Percentiles rank a stretch among this genome's conserved stretches.
Conservation (phyloP, 2,888 invertebrate genomes). For the Frankliniella fusca region DNA sequence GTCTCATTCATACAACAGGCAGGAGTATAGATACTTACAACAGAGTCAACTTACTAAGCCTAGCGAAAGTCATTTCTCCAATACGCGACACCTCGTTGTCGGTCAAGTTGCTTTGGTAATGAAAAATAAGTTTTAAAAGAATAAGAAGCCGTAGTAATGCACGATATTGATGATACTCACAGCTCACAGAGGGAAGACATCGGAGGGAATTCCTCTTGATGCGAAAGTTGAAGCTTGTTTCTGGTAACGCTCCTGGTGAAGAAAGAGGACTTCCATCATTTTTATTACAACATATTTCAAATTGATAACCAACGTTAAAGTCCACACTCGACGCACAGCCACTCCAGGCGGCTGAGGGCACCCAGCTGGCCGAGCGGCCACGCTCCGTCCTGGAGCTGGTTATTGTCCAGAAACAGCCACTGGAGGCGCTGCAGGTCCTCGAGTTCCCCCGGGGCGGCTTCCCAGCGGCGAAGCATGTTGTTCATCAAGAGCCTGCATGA, state of each 20-base stretch:
- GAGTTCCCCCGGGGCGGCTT: slow-evolving; percentile 37
- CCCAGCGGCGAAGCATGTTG: slow-evolving; percentile 21
- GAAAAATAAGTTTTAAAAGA: neutral
- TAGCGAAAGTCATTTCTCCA: slow-evolving; percentile 33
- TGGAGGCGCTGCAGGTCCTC: slow-evolving; percentile 36
- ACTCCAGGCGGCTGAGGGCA: neutral
- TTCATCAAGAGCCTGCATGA: slow-evolving; percentile 29
- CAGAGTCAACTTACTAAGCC: slow-evolving; percentile 33
- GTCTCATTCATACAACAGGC: slow-evolving; percentile 5
- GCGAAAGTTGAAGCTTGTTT: slow-evolving; percentile 15
- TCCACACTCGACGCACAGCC: neutral
- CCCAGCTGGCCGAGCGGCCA: neutral
- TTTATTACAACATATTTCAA: neutral
- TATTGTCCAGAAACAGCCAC: slow-evolving; percentile 39
- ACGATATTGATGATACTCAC: neutral
- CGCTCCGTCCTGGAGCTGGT: slow-evolving; percentile 35
- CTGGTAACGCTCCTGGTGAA: neutral
- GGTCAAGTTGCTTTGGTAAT: slow-evolving; percentile 35
- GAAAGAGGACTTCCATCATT: neutral
- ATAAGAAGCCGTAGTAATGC: neutral
- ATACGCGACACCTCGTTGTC: slow-evolving; percentile 37
- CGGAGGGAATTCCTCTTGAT: neutral
- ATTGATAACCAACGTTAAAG: no score
- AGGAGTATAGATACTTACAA: slow-evolving; percentile 34
- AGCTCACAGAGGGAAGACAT: neutral